These are phyloP conservation scores for Serrognathus titanus DNA, from an alignment of 2,888 invertebrate species.

Conservation along the genomic window DNA sequence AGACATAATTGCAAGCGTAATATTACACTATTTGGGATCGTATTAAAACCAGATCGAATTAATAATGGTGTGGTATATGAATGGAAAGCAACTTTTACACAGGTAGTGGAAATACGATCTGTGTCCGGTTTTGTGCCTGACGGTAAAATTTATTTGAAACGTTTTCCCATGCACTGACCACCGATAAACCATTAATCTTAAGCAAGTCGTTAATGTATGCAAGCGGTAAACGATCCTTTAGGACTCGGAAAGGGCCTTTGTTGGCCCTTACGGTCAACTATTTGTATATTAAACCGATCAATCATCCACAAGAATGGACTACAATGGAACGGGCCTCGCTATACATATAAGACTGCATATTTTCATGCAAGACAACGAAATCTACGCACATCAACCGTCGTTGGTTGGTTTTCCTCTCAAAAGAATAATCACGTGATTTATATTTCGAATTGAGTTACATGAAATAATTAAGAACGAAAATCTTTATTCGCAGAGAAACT, in stretches of 20 bases:
- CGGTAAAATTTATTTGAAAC: constrained; percentile 13
- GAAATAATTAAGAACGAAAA: too few species aligned
- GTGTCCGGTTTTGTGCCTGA: constrained; percentile 19
- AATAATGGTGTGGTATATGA: neutral
- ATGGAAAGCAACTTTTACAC: neutral
- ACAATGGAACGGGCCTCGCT: constrained; percentile 36
- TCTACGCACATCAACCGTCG: constrained; percentile 4
- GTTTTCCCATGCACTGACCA: constrained; percentile 39
- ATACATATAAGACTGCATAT: constrained; percentile 42
- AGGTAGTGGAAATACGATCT: constrained; percentile 20
- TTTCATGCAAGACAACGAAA: constrained; percentile 24
- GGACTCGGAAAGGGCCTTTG: constrained; percentile 47
- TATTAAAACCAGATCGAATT: neutral
- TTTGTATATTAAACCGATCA: constrained; percentile 53
- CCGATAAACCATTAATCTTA: constrained; percentile 48
- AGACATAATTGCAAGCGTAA: too few species aligned
- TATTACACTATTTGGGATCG: too few species aligned
- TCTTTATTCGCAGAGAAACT: too few species aligned
- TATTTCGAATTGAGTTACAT: too few species aligned
- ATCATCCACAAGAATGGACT: constrained; percentile 49
- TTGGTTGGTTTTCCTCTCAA: neutral
- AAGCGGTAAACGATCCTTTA: constrained; percentile 50
- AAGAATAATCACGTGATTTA: too few species aligned
- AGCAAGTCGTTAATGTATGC: constrained; percentile 48
- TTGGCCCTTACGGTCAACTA: constrained; percentile 52